These are phyloP conservation scores for Corbicula japonica DNA, from an alignment of 2,888 invertebrate species.

Conservation along the genomic window DNA sequence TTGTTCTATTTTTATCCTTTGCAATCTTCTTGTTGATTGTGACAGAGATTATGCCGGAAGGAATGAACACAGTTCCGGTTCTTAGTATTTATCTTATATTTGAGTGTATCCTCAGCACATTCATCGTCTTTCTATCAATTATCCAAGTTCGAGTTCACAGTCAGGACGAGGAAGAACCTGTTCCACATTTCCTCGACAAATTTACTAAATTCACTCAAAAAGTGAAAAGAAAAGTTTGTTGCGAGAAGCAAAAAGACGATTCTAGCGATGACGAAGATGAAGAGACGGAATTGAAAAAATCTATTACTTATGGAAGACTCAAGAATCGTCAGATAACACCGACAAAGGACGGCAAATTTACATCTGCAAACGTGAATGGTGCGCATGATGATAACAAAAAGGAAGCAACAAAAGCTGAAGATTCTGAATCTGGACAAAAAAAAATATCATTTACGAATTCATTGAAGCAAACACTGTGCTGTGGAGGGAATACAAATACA, in stretches of 20 bases:
- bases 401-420: too few relatives aligned
- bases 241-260: constrained; percentile 1
- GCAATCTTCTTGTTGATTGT: constrained; percentile 65
- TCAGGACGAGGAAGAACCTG: constrained; percentile 44
- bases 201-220: constrained; percentile 34
- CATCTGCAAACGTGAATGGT: background rate
- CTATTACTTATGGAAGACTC: background rate
- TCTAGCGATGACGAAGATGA: background rate
- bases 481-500: too few relatives aligned
- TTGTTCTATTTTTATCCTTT: constrained; percentile 62
- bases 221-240: constrained; percentile 39
- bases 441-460: too few relatives aligned
- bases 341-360: background rate
- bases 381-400: too few relatives aligned
- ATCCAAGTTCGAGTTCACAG: constrained; percentile 57
- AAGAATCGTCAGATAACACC: background rate
- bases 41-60: constrained; percentile 70
- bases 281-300: background rate
- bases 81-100: constrained; percentile 61
- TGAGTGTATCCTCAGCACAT: constrained; percentile 58
- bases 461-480: too few relatives aligned
- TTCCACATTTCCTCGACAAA: constrained; percentile 37
- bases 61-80: constrained; percentile 63
- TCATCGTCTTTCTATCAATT: constrained; percentile 56
- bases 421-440: too few relatives aligned